A percentile compares a stretch with the other conserved stretches of the same genome.
Conservation (phyloP, 2,797 vertebrate genomes). For the Trachurus trachurus region DNA sequence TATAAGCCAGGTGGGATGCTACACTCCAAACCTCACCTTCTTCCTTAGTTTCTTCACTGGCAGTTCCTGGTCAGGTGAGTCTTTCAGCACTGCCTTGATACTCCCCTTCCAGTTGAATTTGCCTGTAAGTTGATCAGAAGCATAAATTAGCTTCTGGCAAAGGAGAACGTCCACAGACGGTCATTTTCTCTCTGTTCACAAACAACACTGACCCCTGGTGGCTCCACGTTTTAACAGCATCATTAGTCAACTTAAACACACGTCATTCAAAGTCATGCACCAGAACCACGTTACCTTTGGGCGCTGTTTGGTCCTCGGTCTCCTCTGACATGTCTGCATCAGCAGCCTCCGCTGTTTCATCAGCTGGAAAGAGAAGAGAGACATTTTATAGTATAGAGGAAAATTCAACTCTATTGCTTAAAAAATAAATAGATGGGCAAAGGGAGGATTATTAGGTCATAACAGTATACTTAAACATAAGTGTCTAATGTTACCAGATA, state of each 20-base stretch:
- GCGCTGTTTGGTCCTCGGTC: slow-evolving; percentile 60
- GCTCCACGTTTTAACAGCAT: slow-evolving; percentile 4
- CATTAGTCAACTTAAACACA: background rate
- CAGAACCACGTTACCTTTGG: slow-evolving; percentile 77
- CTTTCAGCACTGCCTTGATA: slow-evolving; percentile 91
- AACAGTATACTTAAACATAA: background rate
- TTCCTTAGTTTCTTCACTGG: slow-evolving; percentile 94
- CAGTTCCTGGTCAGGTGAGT: slow-evolving; percentile 91
- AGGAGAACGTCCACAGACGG: background rate
- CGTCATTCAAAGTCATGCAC: too few species aligned
- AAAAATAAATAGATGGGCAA: background rate
- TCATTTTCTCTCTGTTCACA: slow-evolving; percentile 1
- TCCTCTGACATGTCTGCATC: slow-evolving; percentile 68
- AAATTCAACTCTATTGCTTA: background rate
- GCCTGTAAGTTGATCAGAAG: slow-evolving; percentile 76
- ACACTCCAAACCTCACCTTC: slow-evolving; percentile 87
- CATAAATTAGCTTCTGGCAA: slow-evolving; percentile 3
- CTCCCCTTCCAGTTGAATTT: slow-evolving; percentile 99
- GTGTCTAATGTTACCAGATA: background rate
- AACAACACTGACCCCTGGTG: slow-evolving; percentile 74
- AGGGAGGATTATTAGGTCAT: too few species aligned
- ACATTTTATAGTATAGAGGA: background rate
- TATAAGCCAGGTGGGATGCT: background rate
- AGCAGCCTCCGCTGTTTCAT: slow-evolving; percentile 68
- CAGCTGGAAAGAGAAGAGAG: slow-evolving; percentile 68